A percentile compares a stretch with the other conserved stretches of the same genome.
Evolutionary conservation across 2,797 vertebrate species (phyloP).

Genomic region (Avahi laniger): DNA sequence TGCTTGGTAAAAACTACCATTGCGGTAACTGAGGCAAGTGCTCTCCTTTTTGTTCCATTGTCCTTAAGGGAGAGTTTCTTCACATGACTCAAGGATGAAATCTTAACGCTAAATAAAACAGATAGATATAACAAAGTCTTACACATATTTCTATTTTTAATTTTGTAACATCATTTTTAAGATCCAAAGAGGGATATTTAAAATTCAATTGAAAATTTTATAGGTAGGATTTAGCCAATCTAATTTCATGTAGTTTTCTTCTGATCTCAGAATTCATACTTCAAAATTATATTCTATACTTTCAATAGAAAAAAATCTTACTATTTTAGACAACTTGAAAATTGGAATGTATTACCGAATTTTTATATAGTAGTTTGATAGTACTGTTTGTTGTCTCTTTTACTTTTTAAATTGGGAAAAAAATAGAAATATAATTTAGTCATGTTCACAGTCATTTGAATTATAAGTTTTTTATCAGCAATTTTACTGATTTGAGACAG

Average conservation of each 20-base stretch:
- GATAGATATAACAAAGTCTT: not conserved
- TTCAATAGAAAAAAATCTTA: not conserved
- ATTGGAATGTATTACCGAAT: not conserved
- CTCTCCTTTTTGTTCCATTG: slow-evolving; percentile 37
- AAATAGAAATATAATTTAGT: not conserved
- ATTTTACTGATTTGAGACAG: not conserved
- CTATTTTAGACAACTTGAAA: not conserved
- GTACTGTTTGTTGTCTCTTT: not conserved
- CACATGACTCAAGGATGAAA: not conserved
- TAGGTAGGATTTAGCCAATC: not conserved
- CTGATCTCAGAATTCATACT: not conserved
- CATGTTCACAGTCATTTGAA: not conserved
- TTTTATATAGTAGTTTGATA: not conserved
- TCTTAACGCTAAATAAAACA: slow-evolving; percentile 3
- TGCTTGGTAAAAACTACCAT: slow-evolving; percentile 71
- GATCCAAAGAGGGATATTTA: not conserved
- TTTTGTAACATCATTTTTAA: slow-evolving; percentile 11
- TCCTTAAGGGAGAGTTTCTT: slow-evolving; percentile 53
- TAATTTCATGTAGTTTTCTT: slow-evolving; percentile 30
- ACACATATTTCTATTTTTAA: not conserved
- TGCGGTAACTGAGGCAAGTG: slow-evolving; percentile 70
- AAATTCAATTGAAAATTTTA: slow-evolving; percentile 13
- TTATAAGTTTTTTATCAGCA: not conserved
- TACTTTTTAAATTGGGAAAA: not conserved
- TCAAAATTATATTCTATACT: not conserved